Conservation (phyloP, 1,140 invertebrate genomes). For the Brevipalpus yothersi region DNA sequence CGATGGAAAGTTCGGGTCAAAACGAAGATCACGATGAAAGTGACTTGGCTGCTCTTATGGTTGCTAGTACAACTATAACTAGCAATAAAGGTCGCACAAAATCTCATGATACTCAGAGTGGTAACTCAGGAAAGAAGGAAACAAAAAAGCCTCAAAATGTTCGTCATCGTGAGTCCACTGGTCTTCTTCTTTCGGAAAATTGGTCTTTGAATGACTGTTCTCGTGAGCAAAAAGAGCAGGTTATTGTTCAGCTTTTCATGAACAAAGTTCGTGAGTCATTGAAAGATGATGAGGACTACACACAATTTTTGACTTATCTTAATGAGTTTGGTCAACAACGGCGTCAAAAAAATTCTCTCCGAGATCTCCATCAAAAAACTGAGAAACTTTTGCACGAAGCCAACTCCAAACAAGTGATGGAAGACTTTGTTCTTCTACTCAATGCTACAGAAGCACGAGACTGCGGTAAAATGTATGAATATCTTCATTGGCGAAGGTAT, state of each 20-base stretch:
- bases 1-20: background rate
- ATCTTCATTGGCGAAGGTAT: conserved; percentile 5
- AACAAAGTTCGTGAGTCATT: background rate
- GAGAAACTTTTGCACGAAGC: background rate
- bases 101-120: background rate
- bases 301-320: background rate
- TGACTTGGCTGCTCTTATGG: conserved; percentile 7
- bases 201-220: background rate
- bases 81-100: background rate
- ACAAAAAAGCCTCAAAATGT: background rate
- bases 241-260: background rate
- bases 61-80: conserved; percentile 6
- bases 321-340: background rate
- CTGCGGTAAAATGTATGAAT: conserved; percentile 1
- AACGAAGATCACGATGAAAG: conserved; percentile 4
- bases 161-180: conserved; percentile 1
- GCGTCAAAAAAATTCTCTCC: background rate
- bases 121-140: background rate
- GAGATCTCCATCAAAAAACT: conserved; percentile 1
- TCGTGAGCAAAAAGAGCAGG: background rate
- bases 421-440: conserved; percentile 6
- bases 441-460: background rate
- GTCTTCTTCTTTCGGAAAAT: background rate
- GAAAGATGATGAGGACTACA: background rate
- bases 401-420: conserved; percentile 2